Evolutionary conservation across 2,113 vertebrate genomes (phyloP), one percentile per base, ranked within the genome.

Genomic region (Scomber japonicus): DNA sequence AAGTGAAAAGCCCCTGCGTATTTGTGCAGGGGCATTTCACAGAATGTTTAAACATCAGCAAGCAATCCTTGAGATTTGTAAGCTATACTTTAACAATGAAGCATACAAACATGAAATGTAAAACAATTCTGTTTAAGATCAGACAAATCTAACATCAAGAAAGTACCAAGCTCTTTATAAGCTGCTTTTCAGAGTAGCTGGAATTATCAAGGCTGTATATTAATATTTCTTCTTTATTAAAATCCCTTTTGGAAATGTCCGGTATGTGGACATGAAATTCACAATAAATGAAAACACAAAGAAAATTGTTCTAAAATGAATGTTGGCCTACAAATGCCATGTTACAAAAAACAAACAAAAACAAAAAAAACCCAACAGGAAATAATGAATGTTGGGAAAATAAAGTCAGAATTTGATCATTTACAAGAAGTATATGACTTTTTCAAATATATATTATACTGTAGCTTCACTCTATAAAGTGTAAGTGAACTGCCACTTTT

Each of bases 61-160:
- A 93, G 91, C 89, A 88, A 17, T 79, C 70, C 48, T 78, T 72
- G 66, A 84, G 45, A 82, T 83, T 71, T 61, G 31, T 84, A 82
- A 90, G 69, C 75, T 80, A 64, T 80, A 85, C 73, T 78, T 73
- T 54, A 88, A 92, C 85, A 89, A 59, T 69, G 61, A 89, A 92
- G 87, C 91, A 71, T 86, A 91, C 86, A 90, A 82, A 92, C 82
- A 67, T 73, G 40, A 59, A 16, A 67, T 57, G 78, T 60, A 65
- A 81, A 83, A 78, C 70, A 81, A 69, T 57, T 49, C 59, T 21
- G 46, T 64, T 81, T 21, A 80, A 71, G 31, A 50, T 77, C 56
- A 75, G 27, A 21, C 62, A 21, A 68, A 51, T 56, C 55, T 24
- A 7, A 57, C 21, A 19, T 61, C 48, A 50, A 71, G 35, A 76